Evolutionary conservation across 2,888 invertebrate genomes (phyloP).

Genomic region (Drymonia ruficornis): DNA sequence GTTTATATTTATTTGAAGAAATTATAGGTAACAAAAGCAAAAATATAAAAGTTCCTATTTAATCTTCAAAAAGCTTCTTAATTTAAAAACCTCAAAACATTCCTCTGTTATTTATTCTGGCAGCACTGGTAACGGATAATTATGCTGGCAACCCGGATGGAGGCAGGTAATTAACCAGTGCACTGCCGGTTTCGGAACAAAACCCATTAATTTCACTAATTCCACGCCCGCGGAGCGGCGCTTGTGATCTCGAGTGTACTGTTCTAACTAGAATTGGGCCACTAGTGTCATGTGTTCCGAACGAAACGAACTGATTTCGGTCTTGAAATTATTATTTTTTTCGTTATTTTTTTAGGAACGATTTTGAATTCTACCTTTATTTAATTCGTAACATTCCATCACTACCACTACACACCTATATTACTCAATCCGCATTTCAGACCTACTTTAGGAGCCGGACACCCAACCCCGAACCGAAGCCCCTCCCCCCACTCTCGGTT

Average conservation of each 20-base stretch:
- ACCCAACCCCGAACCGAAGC: no score
- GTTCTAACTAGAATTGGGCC: constrained; percentile 1
- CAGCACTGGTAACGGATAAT: constrained; percentile 9
- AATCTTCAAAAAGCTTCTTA: background rate
- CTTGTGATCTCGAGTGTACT: constrained; percentile 9
- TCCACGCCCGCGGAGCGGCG: constrained; percentile 13
- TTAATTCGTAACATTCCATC: no score
- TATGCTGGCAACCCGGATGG: constrained; percentile 12
- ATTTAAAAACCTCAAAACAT: background rate
- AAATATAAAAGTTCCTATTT: no score
- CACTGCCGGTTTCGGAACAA: constrained; percentile 27
- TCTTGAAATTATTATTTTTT: background rate
- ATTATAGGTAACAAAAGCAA: no score
- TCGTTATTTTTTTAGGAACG: no score
- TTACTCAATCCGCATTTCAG: no score
- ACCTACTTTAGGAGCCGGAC: no score
- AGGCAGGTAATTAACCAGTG: constrained; percentile 36
- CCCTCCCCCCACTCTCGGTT: no score
- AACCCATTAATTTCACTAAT: constrained; percentile 44
- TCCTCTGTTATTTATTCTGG: background rate
- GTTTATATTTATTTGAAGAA: no score
- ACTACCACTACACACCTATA: no score
- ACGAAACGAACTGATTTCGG: background rate
- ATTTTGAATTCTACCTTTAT: no score
- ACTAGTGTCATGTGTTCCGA: background rate